Evolutionary conservation across 2,888 invertebrate species (phyloP).

Genomic region (Pterostichus madidus): DNA sequence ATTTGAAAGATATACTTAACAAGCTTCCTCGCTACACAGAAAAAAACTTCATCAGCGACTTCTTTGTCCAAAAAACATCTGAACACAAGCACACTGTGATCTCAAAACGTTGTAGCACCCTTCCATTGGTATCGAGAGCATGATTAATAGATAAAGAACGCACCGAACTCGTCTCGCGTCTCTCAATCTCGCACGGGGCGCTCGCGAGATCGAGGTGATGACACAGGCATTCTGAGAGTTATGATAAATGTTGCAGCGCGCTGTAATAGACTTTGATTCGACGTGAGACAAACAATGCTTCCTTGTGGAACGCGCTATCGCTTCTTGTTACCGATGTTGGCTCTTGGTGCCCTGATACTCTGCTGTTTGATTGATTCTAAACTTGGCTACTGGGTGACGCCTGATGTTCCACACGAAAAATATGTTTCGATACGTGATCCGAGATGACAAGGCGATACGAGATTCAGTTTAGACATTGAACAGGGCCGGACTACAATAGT

Average conservation of each 20-base stretch:
- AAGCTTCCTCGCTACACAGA: constrained; percentile 28
- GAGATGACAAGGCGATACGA: constrained; percentile 41
- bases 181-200: constrained; percentile 34
- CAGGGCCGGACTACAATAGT: not conserved
- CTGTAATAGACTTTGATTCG: constrained; percentile 76
- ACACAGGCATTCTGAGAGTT: constrained; percentile 68
- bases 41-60: constrained; percentile 55
- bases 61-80: constrained; percentile 47
- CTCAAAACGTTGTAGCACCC: constrained; percentile 29
- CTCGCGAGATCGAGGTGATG: constrained; percentile 55
- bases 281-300: constrained; percentile 73
- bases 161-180: constrained; percentile 17
- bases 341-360: not conserved
- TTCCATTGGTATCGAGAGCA: constrained; percentile 47
- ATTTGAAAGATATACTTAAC: constrained; percentile 52
- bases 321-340: constrained; percentile 50
- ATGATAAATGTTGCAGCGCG: constrained; percentile 75
- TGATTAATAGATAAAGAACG: constrained; percentile 65
- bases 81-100: constrained; percentile 40
- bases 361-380: constrained; percentile 54
- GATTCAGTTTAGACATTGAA: not conserved
- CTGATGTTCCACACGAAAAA: constrained; percentile 39
- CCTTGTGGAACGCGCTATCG: constrained; percentile 60
- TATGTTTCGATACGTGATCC: constrained; percentile 20
- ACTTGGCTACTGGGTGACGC: constrained; percentile 43